Base-by-base conservation (phyloP, 2,888 invertebrate genomes). In the Trissolcus japonicus region DNA sequence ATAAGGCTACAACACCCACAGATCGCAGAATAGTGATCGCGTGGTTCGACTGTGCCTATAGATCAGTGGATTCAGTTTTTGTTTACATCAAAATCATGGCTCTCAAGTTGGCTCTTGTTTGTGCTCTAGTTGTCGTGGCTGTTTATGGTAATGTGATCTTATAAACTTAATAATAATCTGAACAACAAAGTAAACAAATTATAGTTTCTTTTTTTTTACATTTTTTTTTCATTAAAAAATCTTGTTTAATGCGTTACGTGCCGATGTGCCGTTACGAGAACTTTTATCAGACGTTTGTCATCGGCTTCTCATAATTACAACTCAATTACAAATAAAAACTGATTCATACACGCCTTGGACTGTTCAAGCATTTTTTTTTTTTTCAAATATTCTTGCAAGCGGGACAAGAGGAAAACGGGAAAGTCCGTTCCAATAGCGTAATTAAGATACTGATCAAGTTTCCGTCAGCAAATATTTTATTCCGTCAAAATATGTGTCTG, bases 1-100 rank as follows among this genome's bases (percentile, higher is more conserved):
- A 76, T 61, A 76, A 76, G 40, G 76, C 60, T 51, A 50, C 60
- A 68, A 69, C 76, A 69, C 66, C 65, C 65, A 76, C 65, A 65
- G 69, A 76, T 59, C 66, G 57, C 60, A 43, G 68, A 50, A 68
- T 75, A 75, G 75, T 75, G 43, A 65, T 68, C 75, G 48, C 60
- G 68, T 75, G 68, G 41, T 75, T 59, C 41, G 21, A 59, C 13
- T 51, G 25, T 25, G 53, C 55, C 62, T 65, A 21, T 51, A 67
- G 55, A 59, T 13, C 19, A 55, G 68, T 62, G 67, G n/a, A 56
- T 73, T 35, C 43, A 19, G 19, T 13, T n/a, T n/a, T 75, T 62
- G 29, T 66, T 63, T 57, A 35, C 11, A 48, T 17, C 13, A 59
- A 35, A 65, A 66, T 41, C 46, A 73, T 67, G 74, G n/a, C 61